Evolutionary conservation across 2,888 invertebrate species (phyloP), one percentile per base, ranked within the genome.

Genomic region (Galerucella pusilla): DNA sequence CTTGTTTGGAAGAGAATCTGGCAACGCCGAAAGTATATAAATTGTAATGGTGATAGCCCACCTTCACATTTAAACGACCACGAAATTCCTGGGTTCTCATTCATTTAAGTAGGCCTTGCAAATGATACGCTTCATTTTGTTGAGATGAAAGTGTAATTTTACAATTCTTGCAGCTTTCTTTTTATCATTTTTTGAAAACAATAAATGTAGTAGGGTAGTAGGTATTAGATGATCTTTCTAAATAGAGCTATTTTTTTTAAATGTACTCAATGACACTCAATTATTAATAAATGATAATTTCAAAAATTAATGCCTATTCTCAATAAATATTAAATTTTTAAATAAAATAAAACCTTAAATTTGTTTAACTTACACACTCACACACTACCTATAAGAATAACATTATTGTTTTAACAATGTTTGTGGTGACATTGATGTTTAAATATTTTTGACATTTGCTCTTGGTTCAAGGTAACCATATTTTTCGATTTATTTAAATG

Each of bases 81-180:
- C 59, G 61, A 61, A 61, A 61, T 61, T 61, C 35, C 35, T 60
- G 14, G 14, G 14, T 28, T 60, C 35, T 60, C 61, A 61, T 61
- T 61, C 35, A 61, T 35, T n/a, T 35, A 61, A 28, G 61, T 35
- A 57, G 61, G 61, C 35, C 61, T 35, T 61, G 61, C 61, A 61
- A 35, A n/a, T 61, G 61, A 61, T 35, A 61, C 61, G 61, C 61
- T 28, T 28, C 35, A 35, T 35, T 61, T 61, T 61, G 28, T 61
- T 28, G 12, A 61, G 35, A 61, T 61, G 35, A 61, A 61, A 61
- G 61, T 35, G 1, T 9, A n/a, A n/a, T n/a, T n/a, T n/a, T n/a
- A 12, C 57, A 11, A 60, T 0, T 25, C 59, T 5, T n/a, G 9
- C 0, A 11, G 16, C 61, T 61, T 61, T 61, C 61, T 35, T 61